phyloP scores from a whole-genome alignment of 2,797 vertebrate species.

The Glossophaga mutica region DNA sequence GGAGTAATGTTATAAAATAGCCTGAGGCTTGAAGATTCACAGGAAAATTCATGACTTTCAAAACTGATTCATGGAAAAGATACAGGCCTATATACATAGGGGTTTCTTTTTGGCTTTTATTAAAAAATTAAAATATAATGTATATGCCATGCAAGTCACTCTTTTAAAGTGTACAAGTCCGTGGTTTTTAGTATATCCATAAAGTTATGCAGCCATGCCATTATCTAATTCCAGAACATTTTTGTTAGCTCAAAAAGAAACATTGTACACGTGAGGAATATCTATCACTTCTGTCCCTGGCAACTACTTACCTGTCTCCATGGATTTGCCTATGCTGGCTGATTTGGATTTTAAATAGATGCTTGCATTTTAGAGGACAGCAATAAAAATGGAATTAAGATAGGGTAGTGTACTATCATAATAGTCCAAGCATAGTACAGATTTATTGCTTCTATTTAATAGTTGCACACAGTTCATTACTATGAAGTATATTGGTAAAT shows the following conservation, averaged over 20 bases:
- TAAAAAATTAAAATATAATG: not conserved
- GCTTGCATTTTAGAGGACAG: not conserved
- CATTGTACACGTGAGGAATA: not conserved
- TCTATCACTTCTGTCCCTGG: too few relatives aligned
- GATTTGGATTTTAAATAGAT: slow-evolving; percentile 16
- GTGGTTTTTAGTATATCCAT: not conserved
- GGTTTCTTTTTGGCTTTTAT: not conserved
- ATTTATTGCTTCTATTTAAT: not conserved
- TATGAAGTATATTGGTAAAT: not conserved
- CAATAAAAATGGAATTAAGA: slow-evolving; percentile 3
- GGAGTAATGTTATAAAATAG: not conserved
- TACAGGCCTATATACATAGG: not conserved
- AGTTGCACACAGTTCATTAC: not conserved
- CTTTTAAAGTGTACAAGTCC: not conserved
- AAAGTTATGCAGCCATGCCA: not conserved
- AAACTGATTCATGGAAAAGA: not conserved
- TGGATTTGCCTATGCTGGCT: not conserved
- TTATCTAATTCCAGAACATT: not conserved
- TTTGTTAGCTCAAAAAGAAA: not conserved
- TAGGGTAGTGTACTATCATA: not conserved
- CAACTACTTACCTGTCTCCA: not conserved
- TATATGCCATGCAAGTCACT: not conserved
- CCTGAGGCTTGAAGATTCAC: not conserved
- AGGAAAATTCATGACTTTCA: not conserved
- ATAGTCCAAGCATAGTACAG: not conserved